Evolutionary conservation across 2,888 invertebrate genomes (phyloP).

Genomic region (Lamellibrachia satsuma): DNA sequence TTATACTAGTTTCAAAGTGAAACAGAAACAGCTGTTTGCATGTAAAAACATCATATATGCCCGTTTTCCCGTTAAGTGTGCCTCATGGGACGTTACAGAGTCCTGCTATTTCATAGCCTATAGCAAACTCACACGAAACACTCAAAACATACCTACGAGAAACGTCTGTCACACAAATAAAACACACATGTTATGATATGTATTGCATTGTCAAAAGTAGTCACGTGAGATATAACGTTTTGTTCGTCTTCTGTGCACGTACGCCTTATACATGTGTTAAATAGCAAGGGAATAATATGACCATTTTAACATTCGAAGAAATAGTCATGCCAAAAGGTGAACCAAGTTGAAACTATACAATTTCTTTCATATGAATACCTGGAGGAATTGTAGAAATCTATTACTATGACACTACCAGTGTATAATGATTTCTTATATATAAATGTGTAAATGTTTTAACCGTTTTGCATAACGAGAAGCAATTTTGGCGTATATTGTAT

Average conservation of each 20-base stretch:
- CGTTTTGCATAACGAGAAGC: too few relatives aligned
- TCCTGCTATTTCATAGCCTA: background rate
- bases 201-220: background rate
- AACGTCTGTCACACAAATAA: constrained; percentile 17
- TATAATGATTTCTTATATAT: too few relatives aligned
- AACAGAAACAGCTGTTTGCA: background rate
- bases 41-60: background rate
- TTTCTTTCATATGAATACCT: too few relatives aligned
- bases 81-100: background rate
- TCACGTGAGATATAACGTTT: background rate
- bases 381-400: too few relatives aligned
- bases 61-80: background rate
- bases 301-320: background rate
- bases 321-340: background rate
- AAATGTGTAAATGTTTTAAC: too few relatives aligned
- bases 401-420: too few relatives aligned
- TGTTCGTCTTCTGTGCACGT: background rate
- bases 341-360: too few relatives aligned
- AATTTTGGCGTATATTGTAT: too few relatives aligned
- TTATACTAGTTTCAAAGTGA: background rate
- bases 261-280: background rate
- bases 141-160: background rate
- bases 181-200: background rate
- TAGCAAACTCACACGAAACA: background rate
- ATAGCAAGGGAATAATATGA: background rate